phyloP scores from a whole-genome alignment of 2,888 invertebrate species.

The Troides helena region DNA sequence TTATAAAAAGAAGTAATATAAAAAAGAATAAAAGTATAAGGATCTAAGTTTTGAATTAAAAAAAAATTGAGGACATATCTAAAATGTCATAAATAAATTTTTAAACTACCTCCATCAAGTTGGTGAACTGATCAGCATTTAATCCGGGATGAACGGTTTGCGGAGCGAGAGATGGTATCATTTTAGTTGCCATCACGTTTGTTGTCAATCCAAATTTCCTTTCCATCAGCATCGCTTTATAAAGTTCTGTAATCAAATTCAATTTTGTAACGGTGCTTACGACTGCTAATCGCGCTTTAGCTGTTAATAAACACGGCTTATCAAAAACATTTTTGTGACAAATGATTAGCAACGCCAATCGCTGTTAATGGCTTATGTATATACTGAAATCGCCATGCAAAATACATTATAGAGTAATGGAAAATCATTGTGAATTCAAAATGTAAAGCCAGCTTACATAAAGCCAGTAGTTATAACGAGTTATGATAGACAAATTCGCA shows the following conservation, averaged over 20 bases:
- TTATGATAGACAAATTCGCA: background rate
- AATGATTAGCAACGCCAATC: background rate
- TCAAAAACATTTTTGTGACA: background rate
- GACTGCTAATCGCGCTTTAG: background rate
- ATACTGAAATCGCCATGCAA: background rate
- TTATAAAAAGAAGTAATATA: too few species aligned
- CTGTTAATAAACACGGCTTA: background rate
- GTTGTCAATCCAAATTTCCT: constrained; percentile 94
- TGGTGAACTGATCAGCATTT: constrained; percentile 63
- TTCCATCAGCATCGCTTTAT: constrained; percentile 93
- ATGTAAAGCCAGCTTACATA: background rate
- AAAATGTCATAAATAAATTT: background rate
- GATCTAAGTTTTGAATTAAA: too few species aligned
- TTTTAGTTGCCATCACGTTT: constrained; percentile 94
- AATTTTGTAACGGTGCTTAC: constrained; percentile 25
- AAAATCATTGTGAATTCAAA: background rate
- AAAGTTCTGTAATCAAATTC: constrained; percentile 86
- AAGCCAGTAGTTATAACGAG: background rate
- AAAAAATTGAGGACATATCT: background rate
- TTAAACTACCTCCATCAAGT: constrained; percentile 62
- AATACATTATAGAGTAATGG: background rate
- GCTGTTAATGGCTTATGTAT: background rate
- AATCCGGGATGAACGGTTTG: constrained; percentile 91
- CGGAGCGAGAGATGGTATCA: constrained; percentile 95
- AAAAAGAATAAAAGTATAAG: too few species aligned